Evolutionary conservation across 2,888 invertebrate genomes (phyloP), one percentile per base, ranked within the genome.

Genomic region (Rhabditophanes sp.): DNA sequence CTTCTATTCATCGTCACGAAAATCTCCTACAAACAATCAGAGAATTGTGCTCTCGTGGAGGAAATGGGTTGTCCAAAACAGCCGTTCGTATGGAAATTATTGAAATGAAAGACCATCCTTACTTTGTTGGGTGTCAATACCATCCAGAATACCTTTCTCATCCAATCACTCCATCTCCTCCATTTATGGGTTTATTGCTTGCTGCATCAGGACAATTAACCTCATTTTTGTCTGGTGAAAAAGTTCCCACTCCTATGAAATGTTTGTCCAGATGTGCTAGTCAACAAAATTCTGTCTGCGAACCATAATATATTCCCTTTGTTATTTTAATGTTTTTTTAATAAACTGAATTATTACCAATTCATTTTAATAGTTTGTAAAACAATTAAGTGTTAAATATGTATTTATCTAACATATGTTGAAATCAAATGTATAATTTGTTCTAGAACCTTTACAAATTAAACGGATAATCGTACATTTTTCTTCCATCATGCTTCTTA

Each of bases 71-170:
- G 19, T 41, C 41, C 17, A 34, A 42, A 19, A 51, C 60, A 3
- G 56, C 60, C 14, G 74, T 77, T 36, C 75, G 93, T 18, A 93
- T 99, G 90, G 93, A 96, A 70, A 79, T 93, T 20, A 75, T 85
- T 29, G 79, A 83, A 60, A 70, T 93, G 11, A 75, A 77, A 33
- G 75, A 73, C 32, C 93, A 99, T 69, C 81, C 80, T 0, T 96
- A 80, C 68, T 99, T 80, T 65, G 80, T 90, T 4, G 81, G 81
- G 0, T 87, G 87, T 2, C 96, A 96, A 69, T 99, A 80, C 69
- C 96, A 99, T 69, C 96, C 96, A 0, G 96, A 99, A 67, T 96
- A 93, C 39, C 50, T 61, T 7, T 56, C 60, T 4, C 46, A 50
- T 25, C 88, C 88, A 0, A 68, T 87, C 45, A 23, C 77, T 76